Evolutionary conservation across 2,113 vertebrate species (phyloP), one percentile per base, ranked within the genome.

Genomic region (Daphoenositta chrysoptera): DNA sequence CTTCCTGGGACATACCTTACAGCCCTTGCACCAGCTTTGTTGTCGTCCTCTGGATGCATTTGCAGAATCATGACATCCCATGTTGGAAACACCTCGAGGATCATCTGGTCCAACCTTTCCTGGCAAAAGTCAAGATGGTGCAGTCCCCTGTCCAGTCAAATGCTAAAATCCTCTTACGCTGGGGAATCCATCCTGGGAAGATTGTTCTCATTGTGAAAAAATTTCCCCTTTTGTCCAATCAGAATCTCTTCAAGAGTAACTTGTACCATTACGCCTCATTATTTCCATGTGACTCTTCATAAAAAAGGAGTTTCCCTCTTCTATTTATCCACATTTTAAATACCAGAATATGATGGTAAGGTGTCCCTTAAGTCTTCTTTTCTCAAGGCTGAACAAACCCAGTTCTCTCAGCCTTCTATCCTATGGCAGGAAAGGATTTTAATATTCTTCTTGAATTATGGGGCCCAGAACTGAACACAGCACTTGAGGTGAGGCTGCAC

Each of bases 261-360:
- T 50, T 64, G 28, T 31, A 35, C 9, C 20, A 44, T 54, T 42
- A 16, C 15, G 3, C 31, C 2, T 9, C 6, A 3, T 37, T 0
- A 4, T 61, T 60, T 26, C 31, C 16, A 9, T 54, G 20, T 0
- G 4, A 50, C 4, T 76, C 14, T 28, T 50, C 2, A 2, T 50
- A 19, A 50, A 80, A 63, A 63, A 1, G 16, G 19, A 60, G 56
- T 26, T 6, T 37, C 40, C 7, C 9, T 72, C 58, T 70, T 82
- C 30, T 54, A 54, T 54, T 23, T 50, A 50, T 17, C 47, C 10
- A 54, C 6, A 15, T 10, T 50, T 66, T 37, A 23, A 30, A 58
- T 33, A 40, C 9, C 24, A 26, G 6, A 71, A 28, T 13, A 28
- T 28, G 26, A 26, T 53, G 10, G 28, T 40, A 33, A 58, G 4